Evolutionary conservation across 2,888 invertebrate genomes (phyloP).

Genomic region (Erpobdella octoculata): DNA sequence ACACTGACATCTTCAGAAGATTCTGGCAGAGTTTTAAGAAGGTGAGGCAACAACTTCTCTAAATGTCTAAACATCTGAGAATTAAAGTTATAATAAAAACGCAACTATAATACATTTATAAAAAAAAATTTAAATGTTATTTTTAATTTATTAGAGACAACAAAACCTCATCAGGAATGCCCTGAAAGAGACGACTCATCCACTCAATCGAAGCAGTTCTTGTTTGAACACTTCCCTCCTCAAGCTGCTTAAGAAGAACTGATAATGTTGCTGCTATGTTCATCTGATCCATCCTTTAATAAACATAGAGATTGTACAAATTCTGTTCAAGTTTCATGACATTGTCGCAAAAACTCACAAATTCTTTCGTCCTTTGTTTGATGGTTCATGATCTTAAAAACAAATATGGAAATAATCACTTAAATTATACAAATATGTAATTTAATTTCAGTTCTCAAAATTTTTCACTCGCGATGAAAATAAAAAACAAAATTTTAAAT

Average conservation of each 20-base stretch:
- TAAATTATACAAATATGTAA: too few species aligned
- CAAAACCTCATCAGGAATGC: constrained; percentile 65
- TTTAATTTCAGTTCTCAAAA: too few species aligned
- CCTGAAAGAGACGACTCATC: constrained; percentile 83
- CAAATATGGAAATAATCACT: not conserved
- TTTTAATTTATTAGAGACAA: too few species aligned
- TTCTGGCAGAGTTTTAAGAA: constrained; percentile 78
- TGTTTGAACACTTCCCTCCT: constrained; percentile 80
- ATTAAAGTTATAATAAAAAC: constrained; percentile 9
- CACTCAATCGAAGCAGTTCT: constrained; percentile 90
- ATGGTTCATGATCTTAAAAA: not conserved
- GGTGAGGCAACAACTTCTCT: constrained; percentile 59
- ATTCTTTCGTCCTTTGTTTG: not conserved
- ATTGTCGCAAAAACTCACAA: not conserved
- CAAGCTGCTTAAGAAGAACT: constrained; percentile 60
- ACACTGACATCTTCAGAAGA: constrained; percentile 69
- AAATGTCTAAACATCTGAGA: constrained; percentile 57
- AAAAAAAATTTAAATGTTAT: not conserved
- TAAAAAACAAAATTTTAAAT: too few species aligned
- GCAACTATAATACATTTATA: not conserved
- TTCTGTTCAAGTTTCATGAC: not conserved
- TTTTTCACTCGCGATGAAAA: too few species aligned
- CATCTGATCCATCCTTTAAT: constrained; percentile 34
- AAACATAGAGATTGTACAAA: not conserved
- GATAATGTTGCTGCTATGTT: constrained; percentile 46